Evolutionary conservation across 2,113 vertebrate species (phyloP), one percentile per base, ranked within the genome.

Genomic region (Oceanites oceanicus): DNA sequence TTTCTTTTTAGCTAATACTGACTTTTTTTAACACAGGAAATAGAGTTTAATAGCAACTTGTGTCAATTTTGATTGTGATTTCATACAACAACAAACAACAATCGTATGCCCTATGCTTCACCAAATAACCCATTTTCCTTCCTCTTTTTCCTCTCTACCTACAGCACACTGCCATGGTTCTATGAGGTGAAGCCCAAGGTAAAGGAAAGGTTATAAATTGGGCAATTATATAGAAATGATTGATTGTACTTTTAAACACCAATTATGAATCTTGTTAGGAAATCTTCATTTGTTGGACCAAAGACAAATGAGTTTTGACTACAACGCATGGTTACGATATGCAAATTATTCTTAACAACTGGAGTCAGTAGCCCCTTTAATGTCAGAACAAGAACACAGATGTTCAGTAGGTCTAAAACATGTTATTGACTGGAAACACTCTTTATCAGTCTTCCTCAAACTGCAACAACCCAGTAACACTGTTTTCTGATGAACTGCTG

Each of bases 11-110:
- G 98, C 97, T 97, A 95, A 98, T 95, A 87, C 90, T 87, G 97
- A 94, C 96, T 98, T 95, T 97, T 98, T 98, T 98, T 98, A 98
- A 97, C 97, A 99, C 97, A 98, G 98, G 98, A 99, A 99, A 98
- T 98, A 91, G 97, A 96, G 95, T 98, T 98, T 98, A 98, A 98
- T 98, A 98, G 98, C 97, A 98, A 98, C 97, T 98, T 97, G 97
- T 98, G 98, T 98, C 98, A 98, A 95, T 98, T 98, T 98, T 97
- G 97, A 98, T 98, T 98, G 98, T 97, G 97, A 98, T 98, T 97
- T 98, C 94, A 92, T 98, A 97, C 98, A 96, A 98, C 98, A 98
- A 98, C 98, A 99, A 99, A 98, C 98, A 97, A 81, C 96, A 92
- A 98, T 97, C 36, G 90, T 62, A 68, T 83, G 90, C 92, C 92